Evolutionary conservation across 2,113 vertebrate genomes (phyloP).

Genomic region (Maccullochella peelii): DNA sequence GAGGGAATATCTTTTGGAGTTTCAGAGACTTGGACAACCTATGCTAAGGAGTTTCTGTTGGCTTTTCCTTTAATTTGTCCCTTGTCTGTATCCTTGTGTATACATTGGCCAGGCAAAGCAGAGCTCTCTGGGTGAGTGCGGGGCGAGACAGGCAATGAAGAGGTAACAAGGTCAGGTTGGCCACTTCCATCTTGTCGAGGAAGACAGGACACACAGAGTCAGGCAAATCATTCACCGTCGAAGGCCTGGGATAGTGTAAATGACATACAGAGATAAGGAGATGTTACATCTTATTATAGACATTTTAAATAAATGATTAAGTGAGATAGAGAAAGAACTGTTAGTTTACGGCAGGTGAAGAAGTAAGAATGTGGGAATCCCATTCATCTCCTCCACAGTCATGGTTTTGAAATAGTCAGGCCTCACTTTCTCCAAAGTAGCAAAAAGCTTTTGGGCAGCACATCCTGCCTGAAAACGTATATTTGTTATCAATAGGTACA

Average conservation of each 20-base stretch:
- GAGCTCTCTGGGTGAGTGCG: conserved; percentile 57
- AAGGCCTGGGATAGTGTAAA: conserved; percentile 49
- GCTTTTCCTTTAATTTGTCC: background rate
- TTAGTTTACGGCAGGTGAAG: conserved; percentile 75
- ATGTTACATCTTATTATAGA: background rate
- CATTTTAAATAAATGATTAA: background rate
- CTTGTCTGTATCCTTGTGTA: background rate
- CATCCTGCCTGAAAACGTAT: conserved; percentile 69
- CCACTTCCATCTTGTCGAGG: conserved; percentile 67
- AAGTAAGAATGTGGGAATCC: conserved; percentile 69
- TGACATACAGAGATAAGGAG: background rate
- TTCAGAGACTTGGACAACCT: background rate
- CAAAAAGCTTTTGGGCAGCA: conserved; percentile 73
- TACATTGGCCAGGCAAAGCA: conserved; percentile 71
- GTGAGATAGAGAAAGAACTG: background rate
- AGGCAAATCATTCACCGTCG: conserved; percentile 59
- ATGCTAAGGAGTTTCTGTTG: background rate
- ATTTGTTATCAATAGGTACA: background rate
- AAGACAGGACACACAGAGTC: conserved; percentile 63
- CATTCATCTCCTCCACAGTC: conserved; percentile 65
- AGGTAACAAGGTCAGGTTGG: conserved; percentile 64
- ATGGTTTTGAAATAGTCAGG: conserved; percentile 71
- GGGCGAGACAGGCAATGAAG: conserved; percentile 25
- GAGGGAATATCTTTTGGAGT: background rate
- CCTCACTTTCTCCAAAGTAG: conserved; percentile 58